A percentile compares a stretch with the other conserved stretches of the same genome.
These are phyloP conservation scores for Marasmarcha lunaedactyla DNA, from an alignment of 2,888 invertebrate genomes.

Conservation along the genomic window DNA sequence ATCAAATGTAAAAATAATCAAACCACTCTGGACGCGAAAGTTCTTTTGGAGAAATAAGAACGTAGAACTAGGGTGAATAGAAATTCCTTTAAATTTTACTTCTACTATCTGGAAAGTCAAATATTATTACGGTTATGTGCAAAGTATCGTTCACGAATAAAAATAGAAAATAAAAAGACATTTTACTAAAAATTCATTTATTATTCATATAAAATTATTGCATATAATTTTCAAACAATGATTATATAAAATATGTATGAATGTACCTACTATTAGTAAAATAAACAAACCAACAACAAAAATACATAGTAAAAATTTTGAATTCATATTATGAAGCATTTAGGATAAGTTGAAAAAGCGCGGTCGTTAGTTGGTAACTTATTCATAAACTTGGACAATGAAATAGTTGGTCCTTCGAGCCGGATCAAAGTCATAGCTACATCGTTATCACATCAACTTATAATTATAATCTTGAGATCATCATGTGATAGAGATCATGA, in stretches of 20 bases:
- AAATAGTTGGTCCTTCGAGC: neutral
- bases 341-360: slow-evolving; percentile 5
- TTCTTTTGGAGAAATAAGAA: too few relatives aligned
- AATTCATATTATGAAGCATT: slow-evolving; percentile 7
- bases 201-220: slow-evolving; percentile 41
- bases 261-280: slow-evolving; percentile 22
- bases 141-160: too few relatives aligned
- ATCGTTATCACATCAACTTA: slow-evolving; percentile 25
- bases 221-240: slow-evolving; percentile 30
- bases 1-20: too few relatives aligned
- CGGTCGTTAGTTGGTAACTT: neutral
- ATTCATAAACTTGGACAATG: too few relatives aligned
- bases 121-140: too few relatives aligned
- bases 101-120: too few relatives aligned
- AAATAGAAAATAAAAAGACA: too few relatives aligned
- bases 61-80: too few relatives aligned
- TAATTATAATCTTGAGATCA: slow-evolving; percentile 50
- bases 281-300: slow-evolving; percentile 35
- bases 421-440: neutral
- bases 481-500: slow-evolving; percentile 51
- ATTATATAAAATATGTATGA: slow-evolving; percentile 17
- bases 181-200: slow-evolving; percentile 17
- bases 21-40: too few relatives aligned
- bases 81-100: too few relatives aligned
- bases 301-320: slow-evolving; percentile 11